phyloP scores from a whole-genome alignment of 2,113 vertebrate species.

The Carassius auratus region DNA sequence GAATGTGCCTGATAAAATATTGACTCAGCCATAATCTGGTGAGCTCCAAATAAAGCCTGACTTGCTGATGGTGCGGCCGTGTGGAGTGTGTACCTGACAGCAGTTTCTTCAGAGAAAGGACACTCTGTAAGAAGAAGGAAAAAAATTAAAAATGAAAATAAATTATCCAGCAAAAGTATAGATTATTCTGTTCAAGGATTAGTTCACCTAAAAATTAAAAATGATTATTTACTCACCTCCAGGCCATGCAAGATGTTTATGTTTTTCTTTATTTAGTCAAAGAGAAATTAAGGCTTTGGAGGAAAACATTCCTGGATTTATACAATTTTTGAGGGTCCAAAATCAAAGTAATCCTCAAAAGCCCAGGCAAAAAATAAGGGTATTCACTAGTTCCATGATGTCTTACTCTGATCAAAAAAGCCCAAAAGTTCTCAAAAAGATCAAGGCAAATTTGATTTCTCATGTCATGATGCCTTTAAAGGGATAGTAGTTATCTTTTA shows the following conservation, averaged over 20 bases:
- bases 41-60: constrained; percentile 70
- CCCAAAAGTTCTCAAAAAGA: no score
- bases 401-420: no score
- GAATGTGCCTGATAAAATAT: constrained; percentile 77
- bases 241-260: not conserved
- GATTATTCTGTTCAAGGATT: not conserved
- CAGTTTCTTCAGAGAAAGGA: constrained; percentile 26
- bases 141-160: not conserved
- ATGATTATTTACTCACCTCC: not conserved
- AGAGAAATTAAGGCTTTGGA: not conserved
- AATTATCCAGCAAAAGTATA: not conserved
- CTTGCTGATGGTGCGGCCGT: constrained; percentile 63
- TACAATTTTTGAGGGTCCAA: not conserved
- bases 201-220: not conserved
- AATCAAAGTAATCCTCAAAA: not conserved
- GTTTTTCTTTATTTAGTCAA: not conserved
- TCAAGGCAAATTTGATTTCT: no score
- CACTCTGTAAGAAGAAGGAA: not conserved
- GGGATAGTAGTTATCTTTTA: not conserved
- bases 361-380: not conserved
- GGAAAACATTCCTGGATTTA: not conserved
- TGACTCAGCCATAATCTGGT: constrained; percentile 72
- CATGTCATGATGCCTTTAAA: no score
- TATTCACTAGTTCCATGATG: not conserved
- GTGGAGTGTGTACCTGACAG: constrained; percentile 40